phyloP scores from a whole-genome alignment of 2,888 invertebrate genomes.

The Zaprionus obscuricornis region DNA sequence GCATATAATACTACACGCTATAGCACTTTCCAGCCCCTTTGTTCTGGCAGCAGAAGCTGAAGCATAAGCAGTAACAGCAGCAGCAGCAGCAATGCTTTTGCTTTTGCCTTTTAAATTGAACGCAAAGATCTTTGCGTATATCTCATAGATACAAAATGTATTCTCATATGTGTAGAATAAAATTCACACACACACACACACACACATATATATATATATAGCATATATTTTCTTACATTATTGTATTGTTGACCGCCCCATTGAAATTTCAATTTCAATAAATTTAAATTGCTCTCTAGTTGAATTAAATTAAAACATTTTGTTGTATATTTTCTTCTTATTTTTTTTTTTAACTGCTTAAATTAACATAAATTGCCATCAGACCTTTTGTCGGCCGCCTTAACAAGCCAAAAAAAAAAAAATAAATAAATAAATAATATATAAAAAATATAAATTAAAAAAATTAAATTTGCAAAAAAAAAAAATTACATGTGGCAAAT shows the following conservation, averaged over 20 bases:
- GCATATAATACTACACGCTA: constrained; percentile 13
- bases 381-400: constrained; percentile 47
- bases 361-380: constrained; percentile 76
- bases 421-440: constrained; percentile 11
- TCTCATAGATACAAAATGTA: constrained; percentile 44
- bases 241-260: constrained; percentile 35
- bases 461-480: constrained; percentile 23
- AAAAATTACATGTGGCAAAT: constrained; percentile 14
- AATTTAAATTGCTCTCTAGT: constrained; percentile 74
- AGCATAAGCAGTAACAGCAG: too few relatives aligned
- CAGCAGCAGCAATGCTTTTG: constrained; percentile 32
- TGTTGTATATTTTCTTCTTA: constrained; percentile 72
- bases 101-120: constrained; percentile 56
- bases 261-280: constrained; percentile 71
- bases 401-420: neutral
- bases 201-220: neutral
- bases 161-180: neutral
- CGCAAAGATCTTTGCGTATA: constrained; percentile 55
- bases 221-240: constrained; percentile 7
- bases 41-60: too few relatives aligned
- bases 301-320: constrained; percentile 73
- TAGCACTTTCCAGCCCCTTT: constrained; percentile 37
- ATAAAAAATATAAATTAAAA: constrained; percentile 13
- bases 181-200: too few relatives aligned
- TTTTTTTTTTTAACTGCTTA: too few relatives aligned